A percentile compares a stretch with the other conserved stretches of the same genome.
Conservation (phyloP, 2,888 invertebrate species). For the Macrosoma leucophasiata region DNA sequence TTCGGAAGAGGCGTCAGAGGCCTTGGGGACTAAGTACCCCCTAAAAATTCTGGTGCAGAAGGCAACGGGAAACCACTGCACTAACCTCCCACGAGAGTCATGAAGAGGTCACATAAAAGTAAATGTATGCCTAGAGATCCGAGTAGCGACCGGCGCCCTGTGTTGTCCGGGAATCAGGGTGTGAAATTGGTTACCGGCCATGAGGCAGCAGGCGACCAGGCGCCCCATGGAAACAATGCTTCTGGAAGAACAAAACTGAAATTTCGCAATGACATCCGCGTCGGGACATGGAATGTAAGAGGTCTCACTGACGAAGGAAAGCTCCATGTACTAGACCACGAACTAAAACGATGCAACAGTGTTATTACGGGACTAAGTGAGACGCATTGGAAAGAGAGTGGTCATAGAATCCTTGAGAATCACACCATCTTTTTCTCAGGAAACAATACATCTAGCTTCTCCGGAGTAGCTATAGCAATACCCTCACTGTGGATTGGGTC, state of each 20-base stretch:
- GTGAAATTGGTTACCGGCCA: conserved; percentile 16
- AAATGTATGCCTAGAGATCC: not conserved
- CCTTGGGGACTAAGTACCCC: too few species aligned
- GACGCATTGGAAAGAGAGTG: conserved; percentile 19
- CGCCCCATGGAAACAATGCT: conserved; percentile 7
- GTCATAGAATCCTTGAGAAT: conserved; percentile 11
- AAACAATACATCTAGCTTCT: conserved; percentile 8
- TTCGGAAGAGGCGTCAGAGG: too few species aligned
- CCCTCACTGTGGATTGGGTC: conserved; percentile 4
- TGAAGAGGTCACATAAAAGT: not conserved
- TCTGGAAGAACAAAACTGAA: conserved; percentile 3
- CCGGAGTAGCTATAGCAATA: conserved; percentile 15
- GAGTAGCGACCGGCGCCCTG: conserved; percentile 3
- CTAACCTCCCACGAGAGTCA: conserved; percentile 2
- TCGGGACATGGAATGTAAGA: conserved; percentile 11
- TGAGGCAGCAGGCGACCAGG: conserved; percentile 14
- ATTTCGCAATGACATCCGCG: not conserved
- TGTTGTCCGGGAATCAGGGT: conserved; percentile 2
- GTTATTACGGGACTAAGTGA: conserved; percentile 10
- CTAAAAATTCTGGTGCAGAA: conserved; percentile 7
- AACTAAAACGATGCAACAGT: not conserved
- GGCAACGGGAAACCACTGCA: conserved; percentile 7
- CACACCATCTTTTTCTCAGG: conserved; percentile 18
- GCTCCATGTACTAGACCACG: conserved; percentile 3
- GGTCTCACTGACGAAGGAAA: conserved; percentile 6